A percentile compares a stretch with the other conserved stretches of the same genome.
phyloP scores from a whole-genome alignment of 2,797 vertebrate genomes.

The Stomatorhinus walkeri region DNA sequence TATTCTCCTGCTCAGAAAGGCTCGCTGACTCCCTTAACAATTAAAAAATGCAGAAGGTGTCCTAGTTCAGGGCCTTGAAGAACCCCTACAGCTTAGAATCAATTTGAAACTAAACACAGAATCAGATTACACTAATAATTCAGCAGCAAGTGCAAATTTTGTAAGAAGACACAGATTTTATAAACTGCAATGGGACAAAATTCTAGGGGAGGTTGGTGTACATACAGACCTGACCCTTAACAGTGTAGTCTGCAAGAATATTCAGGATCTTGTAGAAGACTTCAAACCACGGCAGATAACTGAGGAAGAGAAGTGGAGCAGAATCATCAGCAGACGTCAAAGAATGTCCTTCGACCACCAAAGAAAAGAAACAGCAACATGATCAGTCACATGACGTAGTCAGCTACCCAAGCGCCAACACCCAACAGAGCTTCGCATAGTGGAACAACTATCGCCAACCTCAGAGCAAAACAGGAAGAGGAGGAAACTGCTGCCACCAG shows the following conservation, averaged over 20 bases:
- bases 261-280: conserved; percentile 96
- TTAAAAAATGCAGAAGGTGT: background rate
- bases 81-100: background rate
- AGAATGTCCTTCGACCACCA: background rate
- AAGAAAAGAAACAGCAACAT: background rate
- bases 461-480: background rate
- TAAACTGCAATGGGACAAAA: background rate
- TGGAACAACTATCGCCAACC: background rate
- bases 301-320: conserved; percentile 46
- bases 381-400: background rate
- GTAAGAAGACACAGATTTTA: background rate
- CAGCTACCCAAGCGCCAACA: background rate
- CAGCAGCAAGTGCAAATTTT: background rate
- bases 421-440: background rate
- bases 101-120: background rate
- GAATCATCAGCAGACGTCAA: background rate
- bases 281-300: conserved; percentile 97
- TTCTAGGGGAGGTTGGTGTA: background rate
- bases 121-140: background rate
- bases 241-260: conserved; percentile 84
- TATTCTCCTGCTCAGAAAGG: background rate
- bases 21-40: background rate
- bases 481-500: background rate
- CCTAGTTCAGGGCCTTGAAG: conserved; percentile 2
- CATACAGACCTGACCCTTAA: conserved; percentile 80